Evolutionary conservation across 2,888 invertebrate species (phyloP).

Genomic region (Limnephilus marmoratus): DNA sequence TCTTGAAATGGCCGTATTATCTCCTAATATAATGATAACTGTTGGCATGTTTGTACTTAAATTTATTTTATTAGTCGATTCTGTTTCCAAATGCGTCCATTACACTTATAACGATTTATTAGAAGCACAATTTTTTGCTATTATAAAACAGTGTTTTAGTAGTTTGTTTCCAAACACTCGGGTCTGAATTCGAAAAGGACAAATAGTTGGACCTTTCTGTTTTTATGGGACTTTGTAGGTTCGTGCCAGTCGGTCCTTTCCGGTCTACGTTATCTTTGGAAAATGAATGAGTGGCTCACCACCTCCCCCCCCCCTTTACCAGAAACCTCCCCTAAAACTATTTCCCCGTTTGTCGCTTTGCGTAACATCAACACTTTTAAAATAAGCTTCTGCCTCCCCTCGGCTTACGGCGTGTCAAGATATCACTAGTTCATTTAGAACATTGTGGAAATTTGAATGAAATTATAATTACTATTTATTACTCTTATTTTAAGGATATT

Average conservation of each 20-base stretch:
- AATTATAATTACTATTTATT: not conserved
- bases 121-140: not conserved
- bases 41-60: too few relatives aligned
- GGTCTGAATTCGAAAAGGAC: constrained; percentile 39
- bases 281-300: constrained; percentile 54
- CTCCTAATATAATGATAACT: too few relatives aligned
- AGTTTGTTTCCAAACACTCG: constrained; percentile 38
- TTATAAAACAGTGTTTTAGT: not conserved
- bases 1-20: too few relatives aligned
- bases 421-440: not conserved
- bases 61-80: too few relatives aligned
- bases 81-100: too few relatives aligned
- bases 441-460: not conserved
- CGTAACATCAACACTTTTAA: constrained; percentile 35
- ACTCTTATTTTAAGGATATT: not conserved
- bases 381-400: not conserved
- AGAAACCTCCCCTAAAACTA: constrained; percentile 33
- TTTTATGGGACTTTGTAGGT: constrained; percentile 54
- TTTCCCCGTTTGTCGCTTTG: constrained; percentile 44
- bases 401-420: not conserved
- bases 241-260: constrained; percentile 61
- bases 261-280: constrained; percentile 61
- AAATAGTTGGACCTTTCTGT: constrained; percentile 49
- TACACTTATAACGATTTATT: too few relatives aligned
- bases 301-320: constrained; percentile 5